Evolutionary conservation across 1,140 invertebrate genomes (phyloP).

Genomic region (Neotoxoptera formosana): DNA sequence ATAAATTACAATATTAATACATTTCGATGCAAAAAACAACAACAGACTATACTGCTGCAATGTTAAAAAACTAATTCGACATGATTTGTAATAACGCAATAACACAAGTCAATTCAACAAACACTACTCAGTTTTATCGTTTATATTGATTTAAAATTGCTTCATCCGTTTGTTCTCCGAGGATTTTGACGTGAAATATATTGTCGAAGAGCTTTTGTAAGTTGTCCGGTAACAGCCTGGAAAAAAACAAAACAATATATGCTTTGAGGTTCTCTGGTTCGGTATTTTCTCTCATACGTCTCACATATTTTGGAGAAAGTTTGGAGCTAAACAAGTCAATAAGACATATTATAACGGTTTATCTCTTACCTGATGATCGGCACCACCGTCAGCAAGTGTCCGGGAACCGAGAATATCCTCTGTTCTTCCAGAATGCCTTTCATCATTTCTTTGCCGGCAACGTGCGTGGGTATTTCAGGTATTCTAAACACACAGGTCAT

Average conservation of each 20-base stretch:
- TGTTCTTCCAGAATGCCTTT: background rate
- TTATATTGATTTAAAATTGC: background rate
- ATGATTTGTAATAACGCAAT: background rate
- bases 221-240: conserved; percentile 32
- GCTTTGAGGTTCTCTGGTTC: background rate
- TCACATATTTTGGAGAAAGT: background rate
- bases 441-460: background rate
- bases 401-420: conserved; percentile 28
- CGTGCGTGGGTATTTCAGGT: background rate
- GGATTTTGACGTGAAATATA: background rate
- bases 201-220: background rate
- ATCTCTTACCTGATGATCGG: background rate
- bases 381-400: background rate
- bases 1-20: background rate
- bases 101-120: background rate
- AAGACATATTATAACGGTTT: background rate
- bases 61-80: no score
- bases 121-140: background rate
- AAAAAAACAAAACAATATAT: background rate
- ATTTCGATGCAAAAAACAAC: background rate
- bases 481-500: background rate
- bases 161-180: background rate
- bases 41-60: no score
- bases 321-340: background rate
- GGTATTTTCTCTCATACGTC: background rate